Evolutionary conservation across 2,888 invertebrate species (phyloP).

Genomic region (Nemapogon koenigi): DNA sequence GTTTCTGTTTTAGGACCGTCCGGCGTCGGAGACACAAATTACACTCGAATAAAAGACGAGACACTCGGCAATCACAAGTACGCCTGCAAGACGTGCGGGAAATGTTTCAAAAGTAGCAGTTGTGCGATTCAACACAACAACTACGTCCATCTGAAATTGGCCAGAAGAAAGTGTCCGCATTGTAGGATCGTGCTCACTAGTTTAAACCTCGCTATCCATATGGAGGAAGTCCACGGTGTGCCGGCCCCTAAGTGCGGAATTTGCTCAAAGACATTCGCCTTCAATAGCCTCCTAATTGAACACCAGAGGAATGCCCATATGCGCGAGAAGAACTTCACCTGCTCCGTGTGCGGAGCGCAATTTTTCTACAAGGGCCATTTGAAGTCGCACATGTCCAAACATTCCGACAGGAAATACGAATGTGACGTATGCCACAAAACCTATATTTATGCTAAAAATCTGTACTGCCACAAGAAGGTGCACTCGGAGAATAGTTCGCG

Average conservation of each 20-base stretch:
- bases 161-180: constrained; percentile 19
- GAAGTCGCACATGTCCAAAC: constrained; percentile 13
- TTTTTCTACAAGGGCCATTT: neutral
- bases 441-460: constrained; percentile 22
- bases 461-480: constrained; percentile 18
- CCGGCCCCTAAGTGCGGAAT: constrained; percentile 33
- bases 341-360: neutral
- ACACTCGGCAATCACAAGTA: neutral
- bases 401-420: constrained; percentile 28
- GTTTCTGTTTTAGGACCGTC: too few species aligned
- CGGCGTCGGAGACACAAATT: neutral
- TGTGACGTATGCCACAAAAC: constrained; percentile 37
- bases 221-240: constrained; percentile 1
- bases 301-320: constrained; percentile 36
- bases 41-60: neutral
- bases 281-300: constrained; percentile 26
- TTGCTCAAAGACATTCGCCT: constrained; percentile 34
- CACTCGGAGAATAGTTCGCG: too few species aligned
- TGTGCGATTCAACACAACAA: constrained; percentile 34
- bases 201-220: neutral
- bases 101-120: constrained; percentile 26
- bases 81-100: constrained; percentile 27
- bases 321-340: constrained; percentile 16
- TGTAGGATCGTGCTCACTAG: neutral
- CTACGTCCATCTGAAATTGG: constrained; percentile 31